Conservation (phyloP, 2,113 vertebrate genomes). For the Loxodonta africana region DNA sequence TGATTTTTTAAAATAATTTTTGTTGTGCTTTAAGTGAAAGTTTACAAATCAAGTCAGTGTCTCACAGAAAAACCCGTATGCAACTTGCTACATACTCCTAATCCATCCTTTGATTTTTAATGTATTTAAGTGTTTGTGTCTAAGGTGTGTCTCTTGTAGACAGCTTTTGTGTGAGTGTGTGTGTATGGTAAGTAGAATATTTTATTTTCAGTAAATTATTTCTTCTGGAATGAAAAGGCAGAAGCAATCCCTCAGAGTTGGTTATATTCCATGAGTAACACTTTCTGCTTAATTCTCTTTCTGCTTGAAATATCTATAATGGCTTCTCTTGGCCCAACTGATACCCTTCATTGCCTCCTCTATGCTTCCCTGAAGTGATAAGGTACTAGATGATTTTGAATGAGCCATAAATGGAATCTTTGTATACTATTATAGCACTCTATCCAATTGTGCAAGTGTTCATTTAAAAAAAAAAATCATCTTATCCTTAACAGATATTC, state of each 20-base stretch:
- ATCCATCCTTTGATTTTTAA: too few relatives aligned
- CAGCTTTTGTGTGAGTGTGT: not conserved
- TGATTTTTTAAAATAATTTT: too few relatives aligned
- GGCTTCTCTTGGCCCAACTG: not conserved
- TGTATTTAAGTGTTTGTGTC: too few relatives aligned
- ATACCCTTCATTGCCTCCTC: not conserved
- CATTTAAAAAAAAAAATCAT: not conserved
- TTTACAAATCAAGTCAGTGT: too few relatives aligned
- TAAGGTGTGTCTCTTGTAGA: too few relatives aligned
- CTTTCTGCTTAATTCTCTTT: not conserved
- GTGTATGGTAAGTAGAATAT: not conserved
- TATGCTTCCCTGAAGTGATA: not conserved
- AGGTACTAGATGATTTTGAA: constrained; percentile 6
- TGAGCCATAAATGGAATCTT: not conserved
- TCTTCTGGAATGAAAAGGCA: not conserved
- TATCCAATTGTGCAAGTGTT: not conserved
- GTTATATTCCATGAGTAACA: not conserved
- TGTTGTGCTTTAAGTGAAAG: too few relatives aligned
- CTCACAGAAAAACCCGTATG: too few relatives aligned
- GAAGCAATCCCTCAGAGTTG: not conserved
- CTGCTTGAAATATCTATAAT: not conserved
- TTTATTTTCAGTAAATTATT: constrained; percentile 24
- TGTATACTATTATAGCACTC: not conserved
- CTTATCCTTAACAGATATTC: not conserved
- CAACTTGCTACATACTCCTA: too few relatives aligned